Evolutionary conservation across 2,888 invertebrate genomes (phyloP).

Genomic region (Cyaniris semiargus): DNA sequence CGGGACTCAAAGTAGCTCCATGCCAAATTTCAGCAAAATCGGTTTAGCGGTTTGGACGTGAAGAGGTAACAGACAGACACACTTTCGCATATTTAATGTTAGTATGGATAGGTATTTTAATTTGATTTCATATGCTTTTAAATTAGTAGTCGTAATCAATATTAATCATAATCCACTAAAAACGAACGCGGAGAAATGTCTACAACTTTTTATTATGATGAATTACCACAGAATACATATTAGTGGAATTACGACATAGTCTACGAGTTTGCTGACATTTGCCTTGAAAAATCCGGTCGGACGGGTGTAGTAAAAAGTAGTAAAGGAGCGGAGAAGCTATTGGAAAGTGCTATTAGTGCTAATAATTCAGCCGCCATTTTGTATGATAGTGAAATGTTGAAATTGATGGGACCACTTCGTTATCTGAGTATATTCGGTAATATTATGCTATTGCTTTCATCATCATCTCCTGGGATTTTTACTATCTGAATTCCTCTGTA

Average conservation of each 20-base stretch:
- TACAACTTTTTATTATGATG: slow-evolving; percentile 13
- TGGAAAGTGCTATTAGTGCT: slow-evolving; percentile 29
- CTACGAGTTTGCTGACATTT: slow-evolving; percentile 44
- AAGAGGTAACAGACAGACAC: too few relatives aligned
- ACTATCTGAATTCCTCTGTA: neutral
- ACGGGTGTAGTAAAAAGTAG: slow-evolving; percentile 35
- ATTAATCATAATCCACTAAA: slow-evolving; percentile 30
- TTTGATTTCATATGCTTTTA: neutral
- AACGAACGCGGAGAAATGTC: neutral
- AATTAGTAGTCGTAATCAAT: neutral
- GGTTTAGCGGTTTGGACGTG: too few relatives aligned
- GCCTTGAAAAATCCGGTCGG: slow-evolving; percentile 44
- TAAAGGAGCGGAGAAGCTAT: slow-evolving; percentile 18
- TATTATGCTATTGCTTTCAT: neutral
- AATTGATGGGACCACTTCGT: slow-evolving; percentile 9
- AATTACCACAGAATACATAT: slow-evolving; percentile 39
- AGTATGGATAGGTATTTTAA: too few relatives aligned
- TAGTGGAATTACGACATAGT: slow-evolving; percentile 37
- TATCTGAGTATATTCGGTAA: slow-evolving; percentile 7
- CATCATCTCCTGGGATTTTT: neutral
- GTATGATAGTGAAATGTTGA: slow-evolving; percentile 13
- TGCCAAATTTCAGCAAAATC: too few relatives aligned
- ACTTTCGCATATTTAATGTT: too few relatives aligned
- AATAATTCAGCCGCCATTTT: neutral
- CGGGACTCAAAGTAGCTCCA: too few relatives aligned